Percentiles rank a stretch among this genome's conserved stretches.
phyloP scores from a whole-genome alignment of 2,113 vertebrate genomes.

The Maylandia zebra region DNA sequence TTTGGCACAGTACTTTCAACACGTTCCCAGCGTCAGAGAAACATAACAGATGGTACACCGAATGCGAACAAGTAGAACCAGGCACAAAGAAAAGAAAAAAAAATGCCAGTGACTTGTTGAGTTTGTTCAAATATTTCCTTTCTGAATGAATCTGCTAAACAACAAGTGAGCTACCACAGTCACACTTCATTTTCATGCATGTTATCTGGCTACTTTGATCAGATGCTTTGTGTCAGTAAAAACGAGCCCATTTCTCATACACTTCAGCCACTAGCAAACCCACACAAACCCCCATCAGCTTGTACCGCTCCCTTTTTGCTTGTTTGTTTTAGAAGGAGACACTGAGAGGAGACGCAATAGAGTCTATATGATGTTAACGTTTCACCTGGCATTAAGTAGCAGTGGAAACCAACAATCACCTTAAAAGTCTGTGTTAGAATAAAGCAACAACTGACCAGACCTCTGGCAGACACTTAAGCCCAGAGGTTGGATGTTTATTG shows the following conservation, averaged over 20 bases:
- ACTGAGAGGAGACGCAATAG: background rate
- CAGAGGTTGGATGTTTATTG: slow-evolving; percentile 44
- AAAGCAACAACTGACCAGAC: slow-evolving; percentile 6
- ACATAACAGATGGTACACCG: background rate
- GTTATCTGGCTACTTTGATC: slow-evolving; percentile 11
- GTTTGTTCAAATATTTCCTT: slow-evolving; percentile 5
- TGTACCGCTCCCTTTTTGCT: background rate
- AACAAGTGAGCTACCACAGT: background rate
- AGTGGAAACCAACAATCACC: background rate
- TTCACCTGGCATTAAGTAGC: background rate
- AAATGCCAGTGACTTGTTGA: background rate
- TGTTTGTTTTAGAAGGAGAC: background rate
- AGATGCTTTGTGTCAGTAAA: background rate
- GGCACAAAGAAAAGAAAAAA: background rate
- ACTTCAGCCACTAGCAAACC: background rate
- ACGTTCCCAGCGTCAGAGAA: background rate
- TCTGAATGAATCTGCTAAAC: background rate
- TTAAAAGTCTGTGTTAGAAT: background rate
- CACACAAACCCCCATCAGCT: background rate
- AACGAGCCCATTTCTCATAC: background rate
- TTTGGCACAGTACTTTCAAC: slow-evolving; percentile 55
- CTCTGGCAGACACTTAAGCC: background rate
- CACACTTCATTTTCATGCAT: slow-evolving; percentile 42
- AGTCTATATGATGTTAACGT: background rate
- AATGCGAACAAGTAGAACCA: background rate